phyloP scores from a whole-genome alignment of 2,797 vertebrate species.

The Chlorospingus semifuscus region DNA sequence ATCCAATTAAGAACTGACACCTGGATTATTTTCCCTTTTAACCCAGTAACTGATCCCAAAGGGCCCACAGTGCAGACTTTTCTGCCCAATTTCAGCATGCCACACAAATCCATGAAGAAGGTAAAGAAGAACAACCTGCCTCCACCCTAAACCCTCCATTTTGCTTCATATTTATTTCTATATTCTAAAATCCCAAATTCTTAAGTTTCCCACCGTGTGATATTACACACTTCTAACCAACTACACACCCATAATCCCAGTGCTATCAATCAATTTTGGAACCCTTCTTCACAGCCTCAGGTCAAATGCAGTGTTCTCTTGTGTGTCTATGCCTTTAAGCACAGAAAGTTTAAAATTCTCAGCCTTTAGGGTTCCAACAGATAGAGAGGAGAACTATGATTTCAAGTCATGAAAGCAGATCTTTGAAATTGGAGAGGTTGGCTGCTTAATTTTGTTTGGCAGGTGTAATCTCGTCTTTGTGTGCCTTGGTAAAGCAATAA shows the following conservation, averaged over 20 bases:
- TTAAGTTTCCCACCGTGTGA: background rate
- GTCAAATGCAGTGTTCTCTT: background rate
- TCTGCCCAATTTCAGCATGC: fast-evolving
- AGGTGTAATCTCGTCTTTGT: background rate
- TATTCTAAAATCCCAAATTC: background rate
- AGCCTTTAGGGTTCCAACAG: background rate
- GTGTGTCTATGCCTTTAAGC: background rate
- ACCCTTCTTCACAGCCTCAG: background rate
- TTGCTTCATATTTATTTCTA: background rate
- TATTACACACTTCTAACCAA: background rate
- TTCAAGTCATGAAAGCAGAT: background rate
- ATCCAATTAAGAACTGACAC: background rate
- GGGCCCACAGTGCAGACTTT: fast-evolving
- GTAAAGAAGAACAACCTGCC: background rate
- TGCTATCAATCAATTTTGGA: background rate
- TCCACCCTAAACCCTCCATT: background rate
- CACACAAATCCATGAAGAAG: background rate
- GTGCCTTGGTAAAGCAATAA: background rate
- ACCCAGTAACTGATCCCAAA: background rate
- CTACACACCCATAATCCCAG: background rate
- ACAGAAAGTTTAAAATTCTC: background rate
- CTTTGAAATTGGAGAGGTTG: background rate
- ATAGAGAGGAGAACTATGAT: background rate
- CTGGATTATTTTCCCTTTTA: background rate
- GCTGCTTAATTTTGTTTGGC: background rate